Conservation (phyloP, 2,797 vertebrate genomes). For the Pantherophis alleghaniensis region DNA sequence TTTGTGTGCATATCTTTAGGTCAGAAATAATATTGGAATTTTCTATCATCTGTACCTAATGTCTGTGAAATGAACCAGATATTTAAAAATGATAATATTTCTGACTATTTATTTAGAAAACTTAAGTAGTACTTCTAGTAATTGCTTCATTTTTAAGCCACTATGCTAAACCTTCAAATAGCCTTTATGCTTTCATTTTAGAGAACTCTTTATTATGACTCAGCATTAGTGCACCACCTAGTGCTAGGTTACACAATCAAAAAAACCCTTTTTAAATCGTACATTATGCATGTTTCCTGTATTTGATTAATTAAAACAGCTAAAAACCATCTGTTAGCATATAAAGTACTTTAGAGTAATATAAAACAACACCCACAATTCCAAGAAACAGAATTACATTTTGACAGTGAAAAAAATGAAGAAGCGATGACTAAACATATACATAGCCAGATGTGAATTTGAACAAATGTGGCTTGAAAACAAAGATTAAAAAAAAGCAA, state of each 20-base stretch:
- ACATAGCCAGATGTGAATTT: not conserved
- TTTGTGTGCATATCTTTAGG: not conserved
- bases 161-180: not conserved
- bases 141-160: not conserved
- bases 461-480: not conserved
- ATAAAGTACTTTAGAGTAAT: not conserved
- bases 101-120: not conserved
- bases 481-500: not conserved
- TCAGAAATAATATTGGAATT: not conserved
- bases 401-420: not conserved
- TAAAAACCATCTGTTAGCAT: not conserved
- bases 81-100: not conserved
- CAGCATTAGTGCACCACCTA: constrained; percentile 64
- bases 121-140: not conserved
- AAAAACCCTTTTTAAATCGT: not conserved
- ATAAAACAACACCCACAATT: not conserved
- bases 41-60: not conserved
- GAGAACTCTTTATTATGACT: not conserved
- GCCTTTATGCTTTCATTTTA: not conserved
- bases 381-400: not conserved
- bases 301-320: not conserved
- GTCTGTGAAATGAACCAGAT: not conserved
- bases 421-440: not conserved
- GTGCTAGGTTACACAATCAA: constrained; percentile 13
- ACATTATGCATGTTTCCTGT: not conserved